Evolutionary conservation across 2,113 vertebrate species (phyloP).

Genomic region (Machaerirhynchus nigripectus): DNA sequence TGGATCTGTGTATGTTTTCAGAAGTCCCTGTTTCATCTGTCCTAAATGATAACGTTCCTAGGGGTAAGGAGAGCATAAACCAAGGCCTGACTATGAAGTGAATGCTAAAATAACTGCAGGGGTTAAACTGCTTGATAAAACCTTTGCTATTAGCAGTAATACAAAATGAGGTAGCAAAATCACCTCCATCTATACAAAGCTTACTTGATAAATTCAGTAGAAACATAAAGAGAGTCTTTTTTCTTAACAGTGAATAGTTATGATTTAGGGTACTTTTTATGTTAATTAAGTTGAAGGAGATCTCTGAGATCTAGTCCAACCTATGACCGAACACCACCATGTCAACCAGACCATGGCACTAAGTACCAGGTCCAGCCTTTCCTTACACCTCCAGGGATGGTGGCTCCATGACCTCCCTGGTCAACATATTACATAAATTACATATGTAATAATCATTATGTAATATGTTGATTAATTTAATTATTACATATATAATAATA

Average conservation of each 20-base stretch:
- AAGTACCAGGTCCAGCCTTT: neutral
- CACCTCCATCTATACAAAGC: slow-evolving; percentile 11
- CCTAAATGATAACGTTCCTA: neutral
- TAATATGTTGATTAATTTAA: no score
- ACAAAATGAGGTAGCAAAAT: slow-evolving; percentile 21
- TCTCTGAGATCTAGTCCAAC: neutral
- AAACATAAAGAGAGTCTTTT: slow-evolving; percentile 26
- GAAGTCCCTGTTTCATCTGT: neutral
- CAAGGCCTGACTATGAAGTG: neutral
- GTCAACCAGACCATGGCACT: neutral
- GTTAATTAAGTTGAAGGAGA: neutral
- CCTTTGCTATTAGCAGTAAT: neutral
- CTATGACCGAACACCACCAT: accelerated
- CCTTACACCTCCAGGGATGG: neutral
- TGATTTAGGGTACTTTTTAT: neutral
- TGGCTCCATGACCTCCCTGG: neutral
- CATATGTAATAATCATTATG: no score
- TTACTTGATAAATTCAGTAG: slow-evolving; percentile 41
- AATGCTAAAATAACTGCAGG: neutral
- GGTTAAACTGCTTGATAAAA: slow-evolving; percentile 22
- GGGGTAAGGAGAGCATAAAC: neutral
- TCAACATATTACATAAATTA: neutral
- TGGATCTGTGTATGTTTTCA: neutral
- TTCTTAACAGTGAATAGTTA: slow-evolving; percentile 31
- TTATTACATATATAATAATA: no score